These are phyloP conservation scores for Eilema depressum DNA, from an alignment of 2,888 invertebrate species.

Conservation along the genomic window DNA sequence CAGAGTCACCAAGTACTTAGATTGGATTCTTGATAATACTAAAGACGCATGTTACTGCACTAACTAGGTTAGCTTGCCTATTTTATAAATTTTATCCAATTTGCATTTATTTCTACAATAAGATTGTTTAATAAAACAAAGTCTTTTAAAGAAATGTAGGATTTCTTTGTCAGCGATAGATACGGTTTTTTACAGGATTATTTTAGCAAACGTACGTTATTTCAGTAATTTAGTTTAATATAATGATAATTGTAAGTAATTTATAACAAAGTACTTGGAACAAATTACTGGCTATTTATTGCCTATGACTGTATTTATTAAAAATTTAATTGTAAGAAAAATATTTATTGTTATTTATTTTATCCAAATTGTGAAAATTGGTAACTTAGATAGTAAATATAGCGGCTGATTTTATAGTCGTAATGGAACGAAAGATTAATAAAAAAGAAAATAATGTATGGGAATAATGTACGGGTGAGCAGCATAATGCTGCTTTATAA, in stretches of 20 bases:
- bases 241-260: slow-evolving; percentile 26
- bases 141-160: slow-evolving; percentile 3
- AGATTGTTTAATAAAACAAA: slow-evolving; percentile 13
- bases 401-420: too few species aligned
- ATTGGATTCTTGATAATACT: slow-evolving; percentile 93
- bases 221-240: not conserved
- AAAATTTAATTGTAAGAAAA: slow-evolving; percentile 24
- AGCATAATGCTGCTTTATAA: too few species aligned
- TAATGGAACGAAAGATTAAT: too few species aligned
- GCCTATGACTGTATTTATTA: slow-evolving; percentile 40
- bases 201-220: slow-evolving; percentile 8
- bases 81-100: slow-evolving; percentile 23
- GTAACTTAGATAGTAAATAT: not conserved
- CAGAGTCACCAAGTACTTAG: slow-evolving; percentile 92
- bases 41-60: slow-evolving; percentile 94
- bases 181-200: slow-evolving; percentile 21
- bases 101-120: slow-evolving; percentile 48
- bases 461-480: too few species aligned
- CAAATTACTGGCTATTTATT: slow-evolving; percentile 23
- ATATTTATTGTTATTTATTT: slow-evolving; percentile 40
- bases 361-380: slow-evolving; percentile 11
- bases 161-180: slow-evolving; percentile 18
- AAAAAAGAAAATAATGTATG: too few species aligned
- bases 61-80: slow-evolving; percentile 71
- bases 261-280: slow-evolving; percentile 43